A percentile compares a stretch with the other conserved stretches of the same genome.
Conservation (phyloP, 2,888 invertebrate genomes). For the Osmoderma eremita region DNA sequence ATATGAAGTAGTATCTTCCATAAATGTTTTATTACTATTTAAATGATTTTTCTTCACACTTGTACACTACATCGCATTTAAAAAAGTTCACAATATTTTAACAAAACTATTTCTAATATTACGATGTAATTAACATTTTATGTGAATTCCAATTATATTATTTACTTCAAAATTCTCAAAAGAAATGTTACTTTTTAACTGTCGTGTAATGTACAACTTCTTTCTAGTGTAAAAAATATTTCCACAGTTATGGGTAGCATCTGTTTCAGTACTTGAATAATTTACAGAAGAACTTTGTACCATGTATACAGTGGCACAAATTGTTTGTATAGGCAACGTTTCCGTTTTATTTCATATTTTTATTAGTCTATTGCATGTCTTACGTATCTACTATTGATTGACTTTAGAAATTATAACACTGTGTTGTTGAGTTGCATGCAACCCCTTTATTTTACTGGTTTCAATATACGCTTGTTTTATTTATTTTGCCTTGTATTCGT, state of each 20-base stretch:
- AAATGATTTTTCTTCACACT: too few species aligned
- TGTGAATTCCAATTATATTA: neutral
- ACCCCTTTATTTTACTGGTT: slow-evolving; percentile 6
- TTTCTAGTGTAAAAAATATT: slow-evolving; percentile 2
- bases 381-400: slow-evolving; percentile 39
- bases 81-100: neutral
- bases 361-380: slow-evolving; percentile 44
- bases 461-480: slow-evolving; percentile 37
- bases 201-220: neutral
- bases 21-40: too few species aligned
- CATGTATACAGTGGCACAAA: slow-evolving; percentile 47
- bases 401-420: slow-evolving; percentile 39
- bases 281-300: slow-evolving; percentile 49
- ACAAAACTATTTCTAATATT: neutral
- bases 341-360: slow-evolving; percentile 28
- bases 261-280: slow-evolving; percentile 35
- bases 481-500: slow-evolving; percentile 35
- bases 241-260: slow-evolving; percentile 30
- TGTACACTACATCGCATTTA: too few species aligned
- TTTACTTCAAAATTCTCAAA: slow-evolving; percentile 1
- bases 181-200: neutral
- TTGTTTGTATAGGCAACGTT: slow-evolving; percentile 22
- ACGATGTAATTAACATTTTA: slow-evolving; percentile 14
- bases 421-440: slow-evolving; percentile 40
- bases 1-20: too few species aligned